Evolutionary conservation across 2,797 vertebrate species (phyloP), one percentile per base, ranked within the genome.

Genomic region (Oryzias dopingdopingensis): DNA sequence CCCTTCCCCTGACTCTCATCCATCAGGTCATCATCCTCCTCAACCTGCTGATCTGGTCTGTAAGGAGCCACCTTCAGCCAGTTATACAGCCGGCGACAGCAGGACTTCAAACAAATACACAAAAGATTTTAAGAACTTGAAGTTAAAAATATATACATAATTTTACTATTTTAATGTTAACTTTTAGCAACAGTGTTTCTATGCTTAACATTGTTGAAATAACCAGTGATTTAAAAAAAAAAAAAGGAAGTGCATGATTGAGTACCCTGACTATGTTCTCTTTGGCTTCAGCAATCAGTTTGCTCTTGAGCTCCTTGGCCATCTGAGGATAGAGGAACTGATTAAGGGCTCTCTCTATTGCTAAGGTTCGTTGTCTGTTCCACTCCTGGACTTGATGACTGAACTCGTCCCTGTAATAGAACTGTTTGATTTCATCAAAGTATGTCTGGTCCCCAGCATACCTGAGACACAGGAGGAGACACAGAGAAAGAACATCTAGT

Each of bases 371-470:
- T 86, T 99, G 97, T 41, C 95, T 92, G 80, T 99, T 99, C 97
- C 97, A 99, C 81, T 99, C 97, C 68, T 99, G 97, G 64, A 99
- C 97, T 77, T 99, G 97, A 88, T 99, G 97, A 81, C 97, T 99
- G 92, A 99, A 99, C 88, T 99, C 97, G 22, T 99, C 97, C 56
- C 97, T 94, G 81, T 99, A 99, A 85, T 99, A 99, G 85, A 99
- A 99, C 81, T 99, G 97, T 67, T 99, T 99, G 84, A 99, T 99
- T 81, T 99, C 97, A 57, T 99, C 97, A 71, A 98, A 99, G 79
- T 99, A 99, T 0, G 96, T 97, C 89, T 98, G 96, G 83, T 99
- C 97, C 0, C 87, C 95, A 5, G 95, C 95, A 4, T 92, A 98
- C 51, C 92, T 93, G 65, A 86, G 56, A 56, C 67, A 48, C 17